Evolutionary conservation across 2,113 vertebrate genomes (phyloP), one percentile per base, ranked within the genome.

Genomic region (Cyanoderma ruficeps): DNA sequence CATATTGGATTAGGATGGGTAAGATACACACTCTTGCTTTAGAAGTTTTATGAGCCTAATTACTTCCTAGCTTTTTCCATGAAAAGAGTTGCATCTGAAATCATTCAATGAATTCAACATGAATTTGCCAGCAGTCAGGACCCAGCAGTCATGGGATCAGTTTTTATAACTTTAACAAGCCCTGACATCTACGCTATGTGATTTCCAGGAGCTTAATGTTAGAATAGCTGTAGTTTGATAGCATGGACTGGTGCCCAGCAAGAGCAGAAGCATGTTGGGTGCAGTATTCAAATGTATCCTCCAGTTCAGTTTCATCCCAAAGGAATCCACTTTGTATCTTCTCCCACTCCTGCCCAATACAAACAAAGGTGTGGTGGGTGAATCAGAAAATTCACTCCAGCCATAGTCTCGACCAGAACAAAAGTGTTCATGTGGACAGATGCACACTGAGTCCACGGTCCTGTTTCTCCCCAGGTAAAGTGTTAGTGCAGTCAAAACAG

Each of bases 321-420:
- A 81, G 35, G 37, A 87, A 95, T 70, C 16, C 25, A 59, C 39
- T 59, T 84, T 89, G 13, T 37, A 47, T 63, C 39, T 57, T 89
- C 68, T 57, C 35, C 15, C 28, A 33, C 16, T 78, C 17, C 21
- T 71, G 31, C 15, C 2, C 46, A 88, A 11, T 5, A 16, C 0
- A 4, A 74, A 41, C n/a, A 0, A 2, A 80, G 17, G 28, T 1
- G 0, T 52, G 25, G 15, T 22, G 22, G 2, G 2, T 57, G 63
- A 56, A 65, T 61, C 59, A 60, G 30, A 72, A 81, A 50, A 89
- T 61, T 55, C 80, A 23, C 25, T 74, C 50, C 31, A 94, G 31
- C 25, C 27, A 24, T 3, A 37, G 49, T 28, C 21, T 25, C 0
- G 0, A 22, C 37, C 39, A 71, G 63, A 90, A 37, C 11, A 57